A percentile compares a stretch with the other conserved stretches of the same genome.
phyloP scores from a whole-genome alignment of 2,888 invertebrate species.

The Criorhina ranunculi region DNA sequence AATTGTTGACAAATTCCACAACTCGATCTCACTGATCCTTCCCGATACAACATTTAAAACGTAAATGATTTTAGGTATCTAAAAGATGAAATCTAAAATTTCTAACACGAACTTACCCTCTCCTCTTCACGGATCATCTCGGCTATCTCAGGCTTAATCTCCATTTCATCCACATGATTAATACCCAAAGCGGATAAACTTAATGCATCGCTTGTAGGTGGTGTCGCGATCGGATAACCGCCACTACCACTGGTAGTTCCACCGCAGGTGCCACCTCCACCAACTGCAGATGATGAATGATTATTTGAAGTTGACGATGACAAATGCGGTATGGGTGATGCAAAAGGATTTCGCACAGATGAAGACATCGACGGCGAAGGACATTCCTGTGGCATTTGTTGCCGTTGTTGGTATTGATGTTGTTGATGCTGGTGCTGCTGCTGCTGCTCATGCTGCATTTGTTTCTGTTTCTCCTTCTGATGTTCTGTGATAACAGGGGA shows the following conservation, averaged over 20 bases:
- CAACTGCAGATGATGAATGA: conserved; percentile 78
- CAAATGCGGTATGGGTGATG: conserved; percentile 81
- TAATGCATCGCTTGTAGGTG: conserved; percentile 65
- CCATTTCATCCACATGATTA: conserved; percentile 90
- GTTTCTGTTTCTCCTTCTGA: conserved; percentile 61
- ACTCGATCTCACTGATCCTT: too few species aligned
- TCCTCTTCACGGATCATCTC: conserved; percentile 98
- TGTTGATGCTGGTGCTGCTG: conserved; percentile 67
- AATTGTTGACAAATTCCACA: too few species aligned
- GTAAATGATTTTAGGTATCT: too few species aligned
- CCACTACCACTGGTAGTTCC: conserved; percentile 68
- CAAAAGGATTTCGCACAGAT: conserved; percentile 83
- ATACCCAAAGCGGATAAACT: conserved; percentile 77
- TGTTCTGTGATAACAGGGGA: conserved; percentile 61
- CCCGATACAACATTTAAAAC: too few species aligned
- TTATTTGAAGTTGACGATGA: conserved; percentile 70
- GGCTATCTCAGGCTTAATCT: conserved; percentile 96
- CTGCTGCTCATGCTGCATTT: conserved; percentile 64
- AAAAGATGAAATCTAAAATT: neutral
- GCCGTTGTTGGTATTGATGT: conserved; percentile 64
- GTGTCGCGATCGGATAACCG: conserved; percentile 71
- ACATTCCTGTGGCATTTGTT: conserved; percentile 65
- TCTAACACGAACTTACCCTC: conserved; percentile 91
- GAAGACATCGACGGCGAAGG: conserved; percentile 75
- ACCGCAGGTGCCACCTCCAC: conserved; percentile 82